Percentiles rank a stretch among this genome's conserved stretches.
phyloP scores from a whole-genome alignment of 2,888 invertebrate genomes.

The Lepidonotus clava region DNA sequence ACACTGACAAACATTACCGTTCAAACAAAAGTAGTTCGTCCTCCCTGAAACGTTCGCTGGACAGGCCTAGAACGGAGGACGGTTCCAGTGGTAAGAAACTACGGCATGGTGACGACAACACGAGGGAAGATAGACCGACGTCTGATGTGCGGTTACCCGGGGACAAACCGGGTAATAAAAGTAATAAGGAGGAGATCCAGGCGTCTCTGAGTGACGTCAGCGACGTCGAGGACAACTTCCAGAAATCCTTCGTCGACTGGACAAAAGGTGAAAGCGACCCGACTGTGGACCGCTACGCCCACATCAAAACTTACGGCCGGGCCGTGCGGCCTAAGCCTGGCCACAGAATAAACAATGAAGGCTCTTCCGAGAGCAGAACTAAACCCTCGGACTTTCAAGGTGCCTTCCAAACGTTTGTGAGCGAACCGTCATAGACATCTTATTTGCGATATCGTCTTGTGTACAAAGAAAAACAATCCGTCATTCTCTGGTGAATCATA shows the following conservation, averaged over 20 bases:
- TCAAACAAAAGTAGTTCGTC: no score
- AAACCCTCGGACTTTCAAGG: background rate
- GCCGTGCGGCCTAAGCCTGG: no score
- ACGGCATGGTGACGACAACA: background rate
- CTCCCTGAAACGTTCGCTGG: no score
- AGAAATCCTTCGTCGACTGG: background rate
- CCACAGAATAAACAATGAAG: no score
- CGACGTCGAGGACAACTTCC: background rate
- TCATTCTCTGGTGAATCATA: no score
- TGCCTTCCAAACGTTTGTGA: conserved; percentile 3
- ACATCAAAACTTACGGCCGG: conserved; percentile 29
- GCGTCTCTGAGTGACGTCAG: conserved; percentile 27
- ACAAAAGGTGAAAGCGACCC: background rate
- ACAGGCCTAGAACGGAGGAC: no score
- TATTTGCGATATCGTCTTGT: no score
- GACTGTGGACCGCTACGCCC: background rate
- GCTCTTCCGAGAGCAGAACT: background rate
- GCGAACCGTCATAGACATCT: background rate
- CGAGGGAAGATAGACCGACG: background rate
- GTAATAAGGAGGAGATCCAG: background rate
- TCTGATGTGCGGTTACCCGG: background rate
- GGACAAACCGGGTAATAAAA: background rate
- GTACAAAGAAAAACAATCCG: no score
- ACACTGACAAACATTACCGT: no score
- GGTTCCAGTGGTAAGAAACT: background rate